Evolutionary conservation across 1,140 invertebrate genomes (phyloP).

Genomic region (Proctacanthus coquilletti): DNA sequence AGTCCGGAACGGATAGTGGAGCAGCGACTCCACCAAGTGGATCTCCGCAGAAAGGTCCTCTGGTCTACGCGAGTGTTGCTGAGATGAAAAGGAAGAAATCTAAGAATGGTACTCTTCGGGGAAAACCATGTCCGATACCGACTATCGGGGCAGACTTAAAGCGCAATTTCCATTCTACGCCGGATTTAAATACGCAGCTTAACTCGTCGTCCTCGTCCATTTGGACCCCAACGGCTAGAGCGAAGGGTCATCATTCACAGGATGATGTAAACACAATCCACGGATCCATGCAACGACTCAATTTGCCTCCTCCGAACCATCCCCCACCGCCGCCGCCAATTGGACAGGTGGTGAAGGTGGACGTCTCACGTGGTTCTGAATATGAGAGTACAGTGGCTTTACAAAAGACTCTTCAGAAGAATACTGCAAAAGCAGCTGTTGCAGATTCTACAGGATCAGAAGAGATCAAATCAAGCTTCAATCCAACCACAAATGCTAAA

Average conservation of each 20-base stretch:
- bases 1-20: constrained; percentile 37
- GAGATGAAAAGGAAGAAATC: constrained; percentile 69
- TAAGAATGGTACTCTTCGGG: constrained; percentile 23
- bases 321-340: constrained; percentile 52
- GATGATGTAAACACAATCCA: constrained; percentile 51
- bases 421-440: constrained; percentile 19
- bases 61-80: constrained; percentile 82
- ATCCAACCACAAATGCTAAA: constrained; percentile 67
- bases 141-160: constrained; percentile 37
- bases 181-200: constrained; percentile 41
- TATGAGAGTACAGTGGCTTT: constrained; percentile 28
- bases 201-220: constrained; percentile 25
- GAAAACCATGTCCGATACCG: constrained; percentile 30
- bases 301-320: constrained; percentile 50
- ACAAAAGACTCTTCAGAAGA: constrained; percentile 24
- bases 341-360: constrained; percentile 58
- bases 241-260: constrained; percentile 52
- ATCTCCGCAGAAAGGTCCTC: constrained; percentile 45
- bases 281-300: constrained; percentile 26
- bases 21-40: constrained; percentile 39
- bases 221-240: constrained; percentile 21
- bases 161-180: constrained; percentile 76
- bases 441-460: constrained; percentile 21
- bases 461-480: constrained; percentile 64
- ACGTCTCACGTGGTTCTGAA: constrained; percentile 34